Base-by-base conservation (phyloP, 2,113 vertebrate species). In the Psilopsiagon aymara region DNA sequence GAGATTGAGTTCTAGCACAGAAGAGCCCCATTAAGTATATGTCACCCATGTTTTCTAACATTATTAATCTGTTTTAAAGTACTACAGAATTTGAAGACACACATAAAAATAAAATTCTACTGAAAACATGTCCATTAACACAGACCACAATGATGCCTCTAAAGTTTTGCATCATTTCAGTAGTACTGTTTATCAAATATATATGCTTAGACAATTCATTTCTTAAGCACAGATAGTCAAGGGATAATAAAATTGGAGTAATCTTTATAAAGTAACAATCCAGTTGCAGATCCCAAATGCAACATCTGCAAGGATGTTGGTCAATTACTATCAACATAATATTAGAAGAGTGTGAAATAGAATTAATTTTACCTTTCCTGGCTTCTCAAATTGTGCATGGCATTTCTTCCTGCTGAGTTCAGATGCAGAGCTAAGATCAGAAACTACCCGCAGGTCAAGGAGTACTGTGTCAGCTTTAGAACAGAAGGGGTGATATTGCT, bases 221-320 rank as follows among this genome's bases (percentile, higher is more conserved):
- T 97, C 96, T 90, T 88, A 77, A 16, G 49, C 47, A 67, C 55
- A 95, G 68, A 86, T 88, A 76, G 82, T 37, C 93, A 96, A 97
- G 53, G 67, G 80, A 92, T 93, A 94, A 96, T 95, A 89, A 94
- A 96, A 79, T 67, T 95, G 76, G n/a, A 97, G 37, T 87, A 47
- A 82, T 95, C 93, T 90, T 97, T 95, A 96, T 76, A 96, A 96
- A 69, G 35, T 85, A 94, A 81, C 93, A 95, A 96, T 93, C 76
- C 90, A 90, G n/a, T 69, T 95, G 74, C 91, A 94, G 89, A 88
- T 95, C 86, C 79, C 92, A 95, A 88, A 68, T 82, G 85, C 27
- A 95, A 57, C 43, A 94, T 71, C 46, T 60, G 63, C 71, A 80
- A 86, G 66, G n/a, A 91, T 59, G 78, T 21, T 9, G 33, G 75